Conservation (phyloP, 1,140 invertebrate species). For the Tigriopus japonicus region DNA sequence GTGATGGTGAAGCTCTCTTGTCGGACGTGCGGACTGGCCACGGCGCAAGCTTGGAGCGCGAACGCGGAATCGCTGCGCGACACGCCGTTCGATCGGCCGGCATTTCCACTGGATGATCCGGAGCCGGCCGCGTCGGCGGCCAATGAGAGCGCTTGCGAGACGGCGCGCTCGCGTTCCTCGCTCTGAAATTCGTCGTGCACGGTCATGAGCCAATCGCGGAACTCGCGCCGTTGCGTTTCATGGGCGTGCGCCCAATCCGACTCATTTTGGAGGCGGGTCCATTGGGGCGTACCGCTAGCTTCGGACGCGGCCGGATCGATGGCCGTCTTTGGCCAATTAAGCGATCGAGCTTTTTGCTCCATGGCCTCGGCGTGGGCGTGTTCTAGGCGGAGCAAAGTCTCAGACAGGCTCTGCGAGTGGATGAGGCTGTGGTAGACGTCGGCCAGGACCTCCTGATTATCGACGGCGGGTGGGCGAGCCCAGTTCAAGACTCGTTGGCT, state of each 20-base stretch:
- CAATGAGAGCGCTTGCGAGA: too few relatives aligned
- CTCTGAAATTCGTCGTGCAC: slow-evolving; percentile 6
- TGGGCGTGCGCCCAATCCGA: neutral
- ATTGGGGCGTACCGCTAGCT: neutral
- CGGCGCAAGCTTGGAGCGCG: neutral
- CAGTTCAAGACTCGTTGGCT: slow-evolving; percentile 2
- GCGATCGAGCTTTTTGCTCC: neutral
- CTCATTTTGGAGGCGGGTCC: neutral
- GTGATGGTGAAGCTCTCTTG: slow-evolving; percentile 96
- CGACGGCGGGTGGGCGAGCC: neutral
- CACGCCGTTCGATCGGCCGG: neutral
- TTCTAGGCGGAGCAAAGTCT: slow-evolving; percentile 5
- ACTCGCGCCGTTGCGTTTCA: slow-evolving; percentile 1
- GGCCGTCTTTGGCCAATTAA: neutral
- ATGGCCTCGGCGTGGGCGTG: neutral
- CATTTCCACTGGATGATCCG: too few relatives aligned
- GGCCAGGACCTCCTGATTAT: slow-evolving; percentile 10
- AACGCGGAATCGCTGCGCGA: neutral
- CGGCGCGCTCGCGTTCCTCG: neutral
- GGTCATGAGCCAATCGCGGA: neutral
- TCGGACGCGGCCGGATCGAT: neutral
- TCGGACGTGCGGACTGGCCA: slow-evolving; percentile 3
- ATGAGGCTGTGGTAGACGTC: slow-evolving; percentile 11
- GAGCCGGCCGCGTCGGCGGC: neutral
- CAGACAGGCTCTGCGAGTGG: slow-evolving; percentile 2